A percentile compares a stretch with the other conserved stretches of the same genome.
Conservation (phyloP, 1,140 invertebrate genomes). For the Lasioglossum albipes region DNA sequence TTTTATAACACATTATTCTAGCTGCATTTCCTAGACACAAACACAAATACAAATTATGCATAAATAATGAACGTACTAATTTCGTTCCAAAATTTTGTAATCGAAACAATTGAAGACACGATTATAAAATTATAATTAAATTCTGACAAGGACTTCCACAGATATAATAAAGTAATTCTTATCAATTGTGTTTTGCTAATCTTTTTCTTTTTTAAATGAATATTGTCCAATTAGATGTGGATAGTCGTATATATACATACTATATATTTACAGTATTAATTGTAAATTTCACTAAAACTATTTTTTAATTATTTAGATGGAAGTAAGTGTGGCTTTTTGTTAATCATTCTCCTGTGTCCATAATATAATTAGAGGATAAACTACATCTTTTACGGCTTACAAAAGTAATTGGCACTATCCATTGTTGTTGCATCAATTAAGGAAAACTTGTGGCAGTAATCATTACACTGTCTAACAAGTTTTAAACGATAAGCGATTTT, state of each 20-base stretch:
- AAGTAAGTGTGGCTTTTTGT: neutral
- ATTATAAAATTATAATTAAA: neutral
- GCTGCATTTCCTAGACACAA: neutral
- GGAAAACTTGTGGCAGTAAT: neutral
- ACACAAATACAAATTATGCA: neutral
- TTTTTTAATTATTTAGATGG: constrained; percentile 5
- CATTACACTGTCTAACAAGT: neutral
- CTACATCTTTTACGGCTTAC: neutral
- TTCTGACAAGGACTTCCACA: neutral
- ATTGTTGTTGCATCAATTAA: constrained; percentile 1
- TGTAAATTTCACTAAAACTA: constrained; percentile 16
- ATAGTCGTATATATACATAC: neutral
- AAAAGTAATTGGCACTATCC: constrained; percentile 26
- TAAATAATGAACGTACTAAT: neutral
- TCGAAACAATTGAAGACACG: no score
- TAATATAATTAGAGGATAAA: constrained; percentile 13
- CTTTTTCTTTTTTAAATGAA: neutral
- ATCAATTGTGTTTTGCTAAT: neutral
- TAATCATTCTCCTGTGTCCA: no score
- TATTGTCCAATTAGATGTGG: neutral
- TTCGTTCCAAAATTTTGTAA: no score
- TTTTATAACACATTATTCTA: neutral
- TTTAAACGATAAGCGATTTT: no score
- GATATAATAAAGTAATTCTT: neutral
- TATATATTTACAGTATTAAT: neutral